These are phyloP conservation scores for Hyperopisus bebe DNA, from an alignment of 2,113 vertebrate genomes.

Conservation along the genomic window DNA sequence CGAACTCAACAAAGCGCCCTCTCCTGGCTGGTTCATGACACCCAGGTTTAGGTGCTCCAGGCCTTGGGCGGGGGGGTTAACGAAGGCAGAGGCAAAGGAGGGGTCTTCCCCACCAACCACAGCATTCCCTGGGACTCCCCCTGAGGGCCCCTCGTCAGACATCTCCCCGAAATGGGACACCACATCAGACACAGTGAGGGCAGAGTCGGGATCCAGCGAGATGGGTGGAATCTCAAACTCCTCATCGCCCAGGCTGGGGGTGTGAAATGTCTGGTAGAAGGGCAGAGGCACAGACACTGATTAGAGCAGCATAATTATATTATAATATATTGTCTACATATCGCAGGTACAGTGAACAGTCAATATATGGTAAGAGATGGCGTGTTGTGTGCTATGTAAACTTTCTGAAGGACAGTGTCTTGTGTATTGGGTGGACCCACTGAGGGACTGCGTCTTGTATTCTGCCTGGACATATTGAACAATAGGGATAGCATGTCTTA, in stretches of 20 bases:
- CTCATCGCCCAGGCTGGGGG: constrained; percentile 83
- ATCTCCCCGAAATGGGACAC: constrained; percentile 80
- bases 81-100: constrained; percentile 62
- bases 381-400: background rate
- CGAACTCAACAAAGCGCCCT: constrained; percentile 59
- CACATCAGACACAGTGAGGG: constrained; percentile 75
- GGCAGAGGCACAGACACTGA: background rate
- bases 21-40: constrained; percentile 72
- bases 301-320: background rate
- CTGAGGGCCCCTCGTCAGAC: constrained; percentile 62
- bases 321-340: background rate
- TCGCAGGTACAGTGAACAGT: background rate
- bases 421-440: background rate
- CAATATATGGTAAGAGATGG: background rate
- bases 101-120: constrained; percentile 70
- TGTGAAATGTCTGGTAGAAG: constrained; percentile 77
- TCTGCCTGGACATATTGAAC: background rate
- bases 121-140: constrained; percentile 49
- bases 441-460: background rate
- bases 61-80: constrained; percentile 50
- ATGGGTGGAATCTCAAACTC: constrained; percentile 89
- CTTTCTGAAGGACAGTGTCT: background rate
- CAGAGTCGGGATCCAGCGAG: constrained; percentile 76
- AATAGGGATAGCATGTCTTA: background rate
- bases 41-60: constrained; percentile 78